These are phyloP conservation scores for Lasioglossum villosulum DNA, from an alignment of 2,888 invertebrate genomes.

Conservation along the genomic window DNA sequence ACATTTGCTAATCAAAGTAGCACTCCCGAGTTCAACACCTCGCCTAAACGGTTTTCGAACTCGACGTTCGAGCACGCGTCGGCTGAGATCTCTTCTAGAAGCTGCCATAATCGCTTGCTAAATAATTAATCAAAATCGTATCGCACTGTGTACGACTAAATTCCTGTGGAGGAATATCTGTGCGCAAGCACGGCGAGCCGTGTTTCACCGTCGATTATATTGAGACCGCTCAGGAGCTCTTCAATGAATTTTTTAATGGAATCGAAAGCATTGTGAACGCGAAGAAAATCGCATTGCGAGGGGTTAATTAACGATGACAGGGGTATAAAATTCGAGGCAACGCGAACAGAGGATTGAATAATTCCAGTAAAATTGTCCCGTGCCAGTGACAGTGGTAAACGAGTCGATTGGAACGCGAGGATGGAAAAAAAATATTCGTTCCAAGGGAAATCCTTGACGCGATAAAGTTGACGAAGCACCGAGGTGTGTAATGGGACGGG, in stretches of 20 bases:
- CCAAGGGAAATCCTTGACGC: constrained; percentile 2
- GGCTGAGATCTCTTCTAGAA: background rate
- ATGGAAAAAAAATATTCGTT: background rate
- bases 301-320: background rate
- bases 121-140: background rate
- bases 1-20: background rate
- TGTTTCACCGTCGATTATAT: background rate
- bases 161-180: background rate
- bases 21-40: background rate
- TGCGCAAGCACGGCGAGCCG: too few species aligned
- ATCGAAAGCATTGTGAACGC: background rate
- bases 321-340: background rate
- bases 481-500: background rate
- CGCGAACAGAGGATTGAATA: background rate
- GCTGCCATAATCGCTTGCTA: background rate
- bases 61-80: background rate
- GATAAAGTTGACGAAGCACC: background rate
- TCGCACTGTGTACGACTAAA: background rate
- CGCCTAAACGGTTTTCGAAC: background rate
- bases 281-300: background rate
- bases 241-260: background rate
- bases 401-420: background rate
- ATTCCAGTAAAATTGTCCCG: background rate
- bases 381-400: constrained; percentile 1
- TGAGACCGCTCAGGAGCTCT: background rate